Conservation (phyloP, 2,113 vertebrate genomes). For the Xerus inauris region DNA sequence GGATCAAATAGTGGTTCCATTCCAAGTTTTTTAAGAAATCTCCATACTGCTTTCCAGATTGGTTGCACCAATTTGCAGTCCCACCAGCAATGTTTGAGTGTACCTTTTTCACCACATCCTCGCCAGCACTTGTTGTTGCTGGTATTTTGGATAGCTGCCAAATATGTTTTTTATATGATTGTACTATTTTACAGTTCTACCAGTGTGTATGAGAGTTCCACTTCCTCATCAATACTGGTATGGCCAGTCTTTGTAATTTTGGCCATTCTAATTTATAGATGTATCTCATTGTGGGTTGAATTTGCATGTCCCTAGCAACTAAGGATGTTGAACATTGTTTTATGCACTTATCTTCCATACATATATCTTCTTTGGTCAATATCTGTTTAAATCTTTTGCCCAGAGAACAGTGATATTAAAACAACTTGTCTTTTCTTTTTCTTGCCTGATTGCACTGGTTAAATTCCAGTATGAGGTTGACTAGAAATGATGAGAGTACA, state of each 20-base stretch:
- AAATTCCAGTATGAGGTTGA: neutral
- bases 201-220: neutral
- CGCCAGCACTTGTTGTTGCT: too few species aligned
- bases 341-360: neutral
- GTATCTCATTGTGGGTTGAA: neutral
- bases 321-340: neutral
- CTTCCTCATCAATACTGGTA: neutral
- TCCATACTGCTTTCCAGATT: too few species aligned
- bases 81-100: too few species aligned
- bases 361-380: neutral
- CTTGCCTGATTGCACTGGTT: neutral
- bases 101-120: too few species aligned
- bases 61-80: too few species aligned
- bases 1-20: too few species aligned
- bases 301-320: neutral
- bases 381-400: neutral
- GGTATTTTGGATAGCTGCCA: too few species aligned
- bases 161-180: neutral
- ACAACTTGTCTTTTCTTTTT: neutral
- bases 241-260: neutral
- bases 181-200: neutral
- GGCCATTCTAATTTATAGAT: neutral
- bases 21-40: too few species aligned
- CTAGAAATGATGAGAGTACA: neutral
- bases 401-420: too few species aligned